Evolutionary conservation across 2,888 invertebrate species (phyloP).

Genomic region (Megaustenia siamemsis): DNA sequence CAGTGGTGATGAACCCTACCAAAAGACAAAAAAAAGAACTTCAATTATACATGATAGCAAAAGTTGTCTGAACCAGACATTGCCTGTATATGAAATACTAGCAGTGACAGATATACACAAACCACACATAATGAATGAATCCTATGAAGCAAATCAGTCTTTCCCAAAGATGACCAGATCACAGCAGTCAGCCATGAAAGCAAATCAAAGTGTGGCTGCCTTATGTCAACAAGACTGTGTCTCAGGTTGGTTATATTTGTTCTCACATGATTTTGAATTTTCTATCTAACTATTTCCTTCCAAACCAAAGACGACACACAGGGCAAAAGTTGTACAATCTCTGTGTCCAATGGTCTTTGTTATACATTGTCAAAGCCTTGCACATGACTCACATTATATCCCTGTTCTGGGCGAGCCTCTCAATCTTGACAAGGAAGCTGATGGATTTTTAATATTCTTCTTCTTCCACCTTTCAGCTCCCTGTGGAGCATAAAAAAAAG

Average conservation of each 20-base stretch:
- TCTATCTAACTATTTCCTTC: no score
- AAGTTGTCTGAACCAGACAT: slow-evolving; percentile 17
- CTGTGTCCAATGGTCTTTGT: no score
- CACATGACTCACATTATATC: no score
- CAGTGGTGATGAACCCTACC: background rate
- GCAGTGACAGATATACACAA: background rate
- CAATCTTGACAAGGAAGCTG: no score
- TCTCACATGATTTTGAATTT: no score
- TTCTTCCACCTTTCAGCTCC: no score
- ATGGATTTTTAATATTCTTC: no score
- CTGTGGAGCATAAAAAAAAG: no score
- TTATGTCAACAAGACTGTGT: background rate
- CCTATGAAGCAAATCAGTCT: slow-evolving; percentile 85
- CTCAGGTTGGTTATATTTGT: background rate
- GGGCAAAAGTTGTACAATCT: no score
- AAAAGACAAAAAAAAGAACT: background rate
- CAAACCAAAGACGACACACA: no score
- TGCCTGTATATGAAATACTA: background rate
- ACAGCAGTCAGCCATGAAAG: background rate
- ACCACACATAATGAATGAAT: slow-evolving; percentile 58
- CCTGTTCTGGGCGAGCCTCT: no score
- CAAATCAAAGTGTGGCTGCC: background rate
- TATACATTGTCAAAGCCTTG: no score
- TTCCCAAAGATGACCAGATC: slow-evolving; percentile 81
- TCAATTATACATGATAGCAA: background rate